These are phyloP conservation scores for Epistrophella euchroma DNA, from an alignment of 2,888 invertebrate species.

Conservation along the genomic window DNA sequence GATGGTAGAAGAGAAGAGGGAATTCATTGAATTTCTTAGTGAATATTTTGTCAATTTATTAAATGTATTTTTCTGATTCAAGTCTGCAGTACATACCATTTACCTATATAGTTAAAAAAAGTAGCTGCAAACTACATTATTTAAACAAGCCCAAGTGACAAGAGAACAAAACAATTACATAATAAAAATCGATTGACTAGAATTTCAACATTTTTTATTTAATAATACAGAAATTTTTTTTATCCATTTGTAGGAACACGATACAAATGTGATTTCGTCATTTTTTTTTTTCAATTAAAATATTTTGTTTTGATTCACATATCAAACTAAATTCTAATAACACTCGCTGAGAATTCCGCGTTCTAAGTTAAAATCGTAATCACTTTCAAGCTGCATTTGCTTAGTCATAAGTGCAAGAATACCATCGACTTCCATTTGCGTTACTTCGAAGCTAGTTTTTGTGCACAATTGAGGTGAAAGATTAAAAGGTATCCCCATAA, in stretches of 20 bases:
- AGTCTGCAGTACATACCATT: too few species aligned
- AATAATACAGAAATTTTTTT: not conserved
- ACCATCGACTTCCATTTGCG: conserved; percentile 81
- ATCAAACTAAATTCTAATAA: conserved; percentile 69
- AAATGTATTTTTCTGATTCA: too few species aligned
- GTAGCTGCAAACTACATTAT: too few species aligned
- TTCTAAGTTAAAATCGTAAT: conserved; percentile 80
- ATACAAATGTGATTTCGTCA: too few species aligned
- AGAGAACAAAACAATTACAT: not conserved
- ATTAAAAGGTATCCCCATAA: conserved; percentile 81
- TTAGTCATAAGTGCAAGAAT: conserved; percentile 81
- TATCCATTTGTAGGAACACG: not conserved
- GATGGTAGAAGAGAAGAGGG: too few species aligned
- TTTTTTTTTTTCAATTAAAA: not conserved
- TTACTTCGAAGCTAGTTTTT: conserved; percentile 78
- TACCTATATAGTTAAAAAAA: too few species aligned
- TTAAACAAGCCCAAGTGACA: too few species aligned
- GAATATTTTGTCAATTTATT: too few species aligned
- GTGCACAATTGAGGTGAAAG: conserved; percentile 79
- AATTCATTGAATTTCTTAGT: too few species aligned
- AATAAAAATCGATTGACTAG: not conserved
- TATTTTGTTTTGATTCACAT: not conserved
- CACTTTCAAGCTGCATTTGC: conserved; percentile 79
- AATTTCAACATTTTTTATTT: not conserved
- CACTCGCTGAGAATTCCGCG: conserved; percentile 81